Conservation (phyloP, 2,888 invertebrate genomes). For the Acanthosepion pharaonis region DNA sequence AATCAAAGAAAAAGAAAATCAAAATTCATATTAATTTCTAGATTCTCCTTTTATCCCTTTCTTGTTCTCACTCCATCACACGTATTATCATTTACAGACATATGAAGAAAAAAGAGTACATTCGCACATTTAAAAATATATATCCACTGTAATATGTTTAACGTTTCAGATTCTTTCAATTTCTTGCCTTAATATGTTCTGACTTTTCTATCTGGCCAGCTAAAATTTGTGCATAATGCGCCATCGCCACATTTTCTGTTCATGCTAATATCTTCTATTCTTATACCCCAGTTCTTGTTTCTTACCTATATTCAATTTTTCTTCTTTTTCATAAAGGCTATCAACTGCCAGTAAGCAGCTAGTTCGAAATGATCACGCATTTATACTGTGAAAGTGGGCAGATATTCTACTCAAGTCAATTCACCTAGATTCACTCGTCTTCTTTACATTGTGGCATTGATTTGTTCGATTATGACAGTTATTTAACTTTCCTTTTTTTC, state of each 20-base stretch:
- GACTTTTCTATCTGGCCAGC: neutral
- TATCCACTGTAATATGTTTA: neutral
- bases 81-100: neutral
- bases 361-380: neutral
- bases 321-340: neutral
- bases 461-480: neutral
- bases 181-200: neutral
- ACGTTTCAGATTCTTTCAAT: neutral
- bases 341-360: neutral
- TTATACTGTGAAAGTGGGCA: neutral
- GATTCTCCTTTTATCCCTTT: neutral
- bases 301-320: neutral
- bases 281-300: neutral
- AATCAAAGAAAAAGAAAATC: too few relatives aligned
- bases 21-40: neutral
- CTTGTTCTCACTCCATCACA: neutral
- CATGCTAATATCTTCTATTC: neutral
- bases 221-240: neutral
- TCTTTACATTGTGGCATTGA: slow-evolving; percentile 18
- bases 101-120: neutral
- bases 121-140: neutral
- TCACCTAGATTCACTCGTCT: neutral
- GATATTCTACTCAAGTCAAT: neutral
- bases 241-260: neutral
- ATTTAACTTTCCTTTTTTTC: neutral